Evolutionary conservation across 2,888 invertebrate species (phyloP), one percentile per base, ranked within the genome.

Genomic region (Tenthredo scrophulariae): DNA sequence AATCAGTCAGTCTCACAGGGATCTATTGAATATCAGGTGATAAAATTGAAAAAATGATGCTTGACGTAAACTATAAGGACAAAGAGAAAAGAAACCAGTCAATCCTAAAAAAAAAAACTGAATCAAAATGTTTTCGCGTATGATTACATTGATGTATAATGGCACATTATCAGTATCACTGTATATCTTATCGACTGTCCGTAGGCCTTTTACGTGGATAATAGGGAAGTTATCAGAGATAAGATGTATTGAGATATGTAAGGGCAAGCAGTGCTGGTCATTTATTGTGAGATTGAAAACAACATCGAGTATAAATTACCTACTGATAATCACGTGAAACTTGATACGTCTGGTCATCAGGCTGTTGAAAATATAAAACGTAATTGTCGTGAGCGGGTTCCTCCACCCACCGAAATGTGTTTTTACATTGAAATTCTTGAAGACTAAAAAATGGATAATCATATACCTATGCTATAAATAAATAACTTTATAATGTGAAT

Each of bases 151-250:
- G 54, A 54, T 77, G 54, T 54, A 77, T 77, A 77, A 77, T 50
- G 29, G 54, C 33, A 26, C 10, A 80, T 40, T 80, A 62, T 62
- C 80, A 58, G 40, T 62, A 40, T 62, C 40, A 37, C 62, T 37
- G 62, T 58, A 62, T 80, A 83, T 83, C 83, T 88, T 89, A 89
- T 87, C 87, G 67, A 29, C 7, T 75, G 84, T 54, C 87, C 72
- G 72, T 74, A 22, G 65, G 46, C 84, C 84, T 85, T 70, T 85
- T 79, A 65, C 54, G 50, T 40, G 79, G 67, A 82, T 75, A 85
- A 84, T 26, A 62, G 43, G 58, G 70, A 83, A 84, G 86, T 90
- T 89, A 88, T 87, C 87, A 88, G 89, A 90, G 89, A 89, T 89
- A 89, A 88, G 88, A 79, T 75, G 83, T 85, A 83, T 85, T 72